Base-by-base conservation (phyloP, 1,140 invertebrate species). In the Chrysopa pallens region DNA sequence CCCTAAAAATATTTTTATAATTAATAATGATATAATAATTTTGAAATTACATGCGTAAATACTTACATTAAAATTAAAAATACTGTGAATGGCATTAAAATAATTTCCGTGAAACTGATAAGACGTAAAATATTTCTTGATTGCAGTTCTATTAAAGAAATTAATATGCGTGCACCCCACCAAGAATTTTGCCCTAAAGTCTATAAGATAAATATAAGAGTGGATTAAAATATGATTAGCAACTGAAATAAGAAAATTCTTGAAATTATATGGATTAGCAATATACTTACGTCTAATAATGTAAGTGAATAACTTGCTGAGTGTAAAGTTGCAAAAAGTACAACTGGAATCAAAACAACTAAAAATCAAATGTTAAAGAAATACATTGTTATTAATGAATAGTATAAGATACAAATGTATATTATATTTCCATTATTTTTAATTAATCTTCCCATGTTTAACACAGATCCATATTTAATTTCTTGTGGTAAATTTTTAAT, bases 291-390 rank as follows among this genome's bases (percentile, higher is more conserved):
- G 68, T 94, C 86, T 14, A 95, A 69, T 13, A 95, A 65, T 29
- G 75, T 79, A 29, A 90, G 70, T 15, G 86, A 87, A 65, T 90
- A 94, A 51, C 83, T 91, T 8, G 86, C 79, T 27, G 85, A 80
- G 67, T 97, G 91, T 13, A 96, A 72, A 9, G 93, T 56, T 5
- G 88, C 88, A 68, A 94, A 96, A 37, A 95, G 64, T 51, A 86
- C 76, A 42, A 94, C 72, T 27, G 93, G 92, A 36, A 86, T 64
- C 39, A 96, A 60, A n/a, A 85, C 85, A 69, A 96, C 84, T 83
- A 65, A 48, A 51, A 40, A 45, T 45, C 17, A 44, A 47, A 45
- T 45, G 55, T 70, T 59, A 73, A 72, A 67, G 67, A 72, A 69
- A 64, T 61, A 43, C 12, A 37, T 11, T 49, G 37, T 43, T 46